A percentile compares a stretch with the other conserved stretches of the same genome.
phyloP scores from a whole-genome alignment of 2,113 vertebrate genomes.

The Platycercus adscitus region DNA sequence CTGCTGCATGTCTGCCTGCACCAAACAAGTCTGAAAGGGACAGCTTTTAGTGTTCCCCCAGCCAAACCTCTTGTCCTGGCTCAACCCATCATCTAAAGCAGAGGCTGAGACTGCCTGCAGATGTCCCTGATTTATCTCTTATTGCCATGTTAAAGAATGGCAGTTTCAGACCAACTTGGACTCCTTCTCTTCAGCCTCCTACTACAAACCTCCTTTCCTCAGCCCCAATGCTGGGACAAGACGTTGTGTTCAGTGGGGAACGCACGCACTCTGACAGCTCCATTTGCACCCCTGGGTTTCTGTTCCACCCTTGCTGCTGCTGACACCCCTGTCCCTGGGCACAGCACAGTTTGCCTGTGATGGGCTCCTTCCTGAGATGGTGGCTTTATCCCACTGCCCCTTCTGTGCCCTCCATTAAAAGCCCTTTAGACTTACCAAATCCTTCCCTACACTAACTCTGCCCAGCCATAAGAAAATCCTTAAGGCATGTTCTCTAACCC shows the following conservation, averaged over 20 bases:
- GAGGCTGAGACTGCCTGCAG: neutral
- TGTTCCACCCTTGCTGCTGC: neutral
- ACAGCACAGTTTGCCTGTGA: neutral
- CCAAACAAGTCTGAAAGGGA: neutral
- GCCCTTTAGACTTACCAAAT: neutral
- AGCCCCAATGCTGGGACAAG: neutral
- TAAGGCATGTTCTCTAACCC: neutral
- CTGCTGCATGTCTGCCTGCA: neutral
- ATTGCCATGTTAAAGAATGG: neutral
- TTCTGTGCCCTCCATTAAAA: neutral
- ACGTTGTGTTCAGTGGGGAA: neutral
- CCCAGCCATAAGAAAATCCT: neutral
- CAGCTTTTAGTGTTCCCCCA: neutral
- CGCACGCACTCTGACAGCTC: neutral
- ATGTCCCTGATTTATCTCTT: neutral
- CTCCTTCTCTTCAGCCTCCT: neutral
- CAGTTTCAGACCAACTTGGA: neutral
- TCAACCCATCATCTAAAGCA: neutral
- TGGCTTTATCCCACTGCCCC: neutral
- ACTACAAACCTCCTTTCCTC: neutral
- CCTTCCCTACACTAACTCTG: neutral
- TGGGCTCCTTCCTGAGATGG: neutral
- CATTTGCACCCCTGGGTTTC: neutral
- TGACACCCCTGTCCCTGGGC: neutral
- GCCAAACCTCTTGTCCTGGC: neutral